Percentiles rank a stretch among this genome's conserved stretches.
These are phyloP conservation scores for Homalodisca vitripennis DNA, from an alignment of 1,140 invertebrate species.

Conservation along the genomic window DNA sequence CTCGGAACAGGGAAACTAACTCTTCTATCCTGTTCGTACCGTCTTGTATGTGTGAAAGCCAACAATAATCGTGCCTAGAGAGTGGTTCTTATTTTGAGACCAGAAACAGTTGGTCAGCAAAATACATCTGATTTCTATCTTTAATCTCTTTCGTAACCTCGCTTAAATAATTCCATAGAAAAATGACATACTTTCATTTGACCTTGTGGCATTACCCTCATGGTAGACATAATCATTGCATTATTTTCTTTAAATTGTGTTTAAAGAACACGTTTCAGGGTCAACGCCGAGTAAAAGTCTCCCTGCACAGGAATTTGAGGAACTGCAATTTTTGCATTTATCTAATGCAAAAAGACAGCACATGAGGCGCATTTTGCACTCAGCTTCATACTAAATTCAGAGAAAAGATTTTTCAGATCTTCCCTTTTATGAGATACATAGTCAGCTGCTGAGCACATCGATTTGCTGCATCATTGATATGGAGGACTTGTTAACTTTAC, in stretches of 20 bases:
- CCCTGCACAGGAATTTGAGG: constrained; percentile 40
- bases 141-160: constrained; percentile 14
- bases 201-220: constrained; percentile 30
- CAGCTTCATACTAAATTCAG: constrained; percentile 38
- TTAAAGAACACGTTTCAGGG: constrained; percentile 41
- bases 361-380: constrained; percentile 34
- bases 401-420: constrained; percentile 42
- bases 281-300: constrained; percentile 43
- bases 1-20: constrained; percentile 31
- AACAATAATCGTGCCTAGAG: constrained; percentile 31
- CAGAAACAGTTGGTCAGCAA: constrained; percentile 31
- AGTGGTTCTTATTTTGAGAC: constrained; percentile 35
- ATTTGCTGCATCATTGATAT: constrained; percentile 39
- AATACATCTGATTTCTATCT: constrained; percentile 32
- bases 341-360: constrained; percentile 41
- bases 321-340: constrained; percentile 46
- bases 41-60: constrained; percentile 13
- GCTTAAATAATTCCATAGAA: constrained; percentile 31
- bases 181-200: constrained; percentile 32
- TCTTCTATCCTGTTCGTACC: constrained; percentile 33
- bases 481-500: constrained; percentile 29
- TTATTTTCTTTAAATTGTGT: constrained; percentile 8
- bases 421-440: constrained; percentile 41
- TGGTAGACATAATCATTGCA: constrained; percentile 28
- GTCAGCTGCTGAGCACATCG: constrained; percentile 42